Base-by-base conservation (phyloP, 1,140 invertebrate genomes). In the Micrasema longulum region DNA sequence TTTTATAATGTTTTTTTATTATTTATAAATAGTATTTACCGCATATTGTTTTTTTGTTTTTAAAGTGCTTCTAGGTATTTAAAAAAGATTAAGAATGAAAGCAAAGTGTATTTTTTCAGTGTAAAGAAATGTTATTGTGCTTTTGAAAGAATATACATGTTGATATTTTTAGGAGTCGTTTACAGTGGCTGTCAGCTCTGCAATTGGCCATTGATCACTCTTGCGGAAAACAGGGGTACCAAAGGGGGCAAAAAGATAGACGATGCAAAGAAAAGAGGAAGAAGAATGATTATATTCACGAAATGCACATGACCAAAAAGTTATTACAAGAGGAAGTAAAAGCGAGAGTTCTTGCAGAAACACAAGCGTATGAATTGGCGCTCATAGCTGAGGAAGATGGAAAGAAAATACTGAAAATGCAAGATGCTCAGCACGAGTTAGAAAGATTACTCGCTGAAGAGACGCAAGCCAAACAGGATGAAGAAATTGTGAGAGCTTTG, bases 401-500 rank as follows among this genome's bases (percentile, higher is more conserved):
- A 60, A 89, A 89, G 72, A 88, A 89, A 73, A 83, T 93, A 68
- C 87, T 88, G 76, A 91, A 93, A 81, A 79, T 95, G 45, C 91
- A 93, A 79, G 85, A 89, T 74, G 85, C 91, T 1, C 88, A 91
- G 78, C 79, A 82, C 12, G 88, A 90, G 77, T 79, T 93, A 45
- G 91, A 94, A 79, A 84, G 83, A 75, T 77, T 93, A 1, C 78
- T 95, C 3, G 90, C 92, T 75, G 92, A 93, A 82, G 93, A 95
- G 81, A 91, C 91, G 3, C 91, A 93, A 79, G 92, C 93, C 1
- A 92, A 94, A 77, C 81, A 89, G 72, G 93, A 95, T 77, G 93
- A 95, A 82, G 93, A 95, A 86, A 92, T 94, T 73, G 93, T 93
- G 0, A 82, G 91, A 78, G 88, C 87, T 55, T 80, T 93, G 55